These are phyloP conservation scores for Bos javanicus DNA, from an alignment of 2,113 vertebrate species.

Conservation along the genomic window DNA sequence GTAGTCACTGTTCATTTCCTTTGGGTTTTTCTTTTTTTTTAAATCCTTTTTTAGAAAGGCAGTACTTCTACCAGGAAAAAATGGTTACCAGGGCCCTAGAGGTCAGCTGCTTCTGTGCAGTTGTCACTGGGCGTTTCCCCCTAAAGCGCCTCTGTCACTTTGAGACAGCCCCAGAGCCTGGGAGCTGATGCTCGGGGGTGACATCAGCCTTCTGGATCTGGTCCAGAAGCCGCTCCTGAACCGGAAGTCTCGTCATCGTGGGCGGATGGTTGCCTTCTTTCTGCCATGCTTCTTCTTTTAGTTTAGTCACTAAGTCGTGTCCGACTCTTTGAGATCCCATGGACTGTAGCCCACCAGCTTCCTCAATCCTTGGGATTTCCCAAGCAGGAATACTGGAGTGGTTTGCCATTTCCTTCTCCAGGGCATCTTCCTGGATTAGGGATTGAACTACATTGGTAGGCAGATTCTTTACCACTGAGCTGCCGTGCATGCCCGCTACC, in stretches of 20 bases:
- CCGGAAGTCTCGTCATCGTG: background rate
- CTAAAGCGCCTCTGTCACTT: background rate
- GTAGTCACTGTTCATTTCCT: slow-evolving; percentile 44
- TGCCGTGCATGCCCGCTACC: background rate
- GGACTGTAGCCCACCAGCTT: background rate
- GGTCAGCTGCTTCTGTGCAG: background rate
- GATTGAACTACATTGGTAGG: background rate
- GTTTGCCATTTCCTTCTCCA: background rate
- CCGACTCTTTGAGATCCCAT: background rate
- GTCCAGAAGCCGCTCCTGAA: background rate
- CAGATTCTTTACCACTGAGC: background rate
- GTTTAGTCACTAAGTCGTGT: background rate
- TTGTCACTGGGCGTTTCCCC: background rate
- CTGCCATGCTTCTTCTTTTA: background rate
- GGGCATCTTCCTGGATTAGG: background rate
- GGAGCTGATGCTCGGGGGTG: background rate
- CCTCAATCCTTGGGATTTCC: background rate
- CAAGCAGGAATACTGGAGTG: background rate
- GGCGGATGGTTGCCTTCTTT: background rate
- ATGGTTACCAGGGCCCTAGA: background rate
- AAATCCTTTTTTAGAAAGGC: background rate
- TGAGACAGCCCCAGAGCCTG: background rate
- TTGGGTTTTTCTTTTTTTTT: background rate
- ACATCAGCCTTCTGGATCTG: slow-evolving; percentile 32
- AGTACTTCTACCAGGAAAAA: background rate